These are phyloP conservation scores for Malurus elegans DNA, from an alignment of 2,113 vertebrate species.

Conservation along the genomic window DNA sequence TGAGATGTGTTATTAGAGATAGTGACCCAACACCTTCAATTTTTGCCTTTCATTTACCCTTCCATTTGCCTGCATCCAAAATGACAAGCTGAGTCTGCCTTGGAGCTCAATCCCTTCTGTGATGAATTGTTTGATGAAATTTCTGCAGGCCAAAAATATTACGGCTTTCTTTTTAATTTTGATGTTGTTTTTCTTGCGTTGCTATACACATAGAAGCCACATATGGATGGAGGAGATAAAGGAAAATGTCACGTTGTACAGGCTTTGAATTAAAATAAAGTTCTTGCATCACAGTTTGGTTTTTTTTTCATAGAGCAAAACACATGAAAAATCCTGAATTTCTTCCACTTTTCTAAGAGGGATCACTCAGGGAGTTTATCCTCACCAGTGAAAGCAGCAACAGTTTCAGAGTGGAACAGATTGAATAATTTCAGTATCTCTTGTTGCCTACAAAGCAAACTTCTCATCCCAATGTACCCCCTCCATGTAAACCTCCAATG, in stretches of 20 bases:
- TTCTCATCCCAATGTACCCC: neutral
- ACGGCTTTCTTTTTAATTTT: conserved; percentile 12
- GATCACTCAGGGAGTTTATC: neutral
- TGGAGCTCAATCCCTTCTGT: neutral
- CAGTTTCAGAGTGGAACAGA: neutral
- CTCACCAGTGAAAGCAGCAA: neutral
- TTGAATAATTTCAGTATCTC: neutral
- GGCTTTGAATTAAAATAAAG: neutral
- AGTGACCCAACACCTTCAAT: conserved; percentile 50
- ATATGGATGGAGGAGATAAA: neutral
- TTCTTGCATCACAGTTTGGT: neutral
- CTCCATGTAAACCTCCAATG: fast-evolving
- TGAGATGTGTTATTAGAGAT: conserved; percentile 65
- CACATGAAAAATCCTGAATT: neutral
- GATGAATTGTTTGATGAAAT: conserved; percentile 27
- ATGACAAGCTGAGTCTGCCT: neutral
- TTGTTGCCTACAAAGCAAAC: neutral
- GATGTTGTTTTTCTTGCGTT: neutral
- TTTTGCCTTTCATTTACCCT: conserved; percentile 49
- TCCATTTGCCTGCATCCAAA: neutral
- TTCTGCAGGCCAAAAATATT: conserved; percentile 18
- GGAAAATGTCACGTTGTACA: neutral
- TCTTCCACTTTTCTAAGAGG: neutral
- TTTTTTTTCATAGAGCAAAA: neutral
- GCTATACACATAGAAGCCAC: neutral